Evolutionary conservation across 2,888 invertebrate genomes (phyloP), one percentile per base, ranked within the genome.

Genomic region (Hirtodrosophila trivittata): DNA sequence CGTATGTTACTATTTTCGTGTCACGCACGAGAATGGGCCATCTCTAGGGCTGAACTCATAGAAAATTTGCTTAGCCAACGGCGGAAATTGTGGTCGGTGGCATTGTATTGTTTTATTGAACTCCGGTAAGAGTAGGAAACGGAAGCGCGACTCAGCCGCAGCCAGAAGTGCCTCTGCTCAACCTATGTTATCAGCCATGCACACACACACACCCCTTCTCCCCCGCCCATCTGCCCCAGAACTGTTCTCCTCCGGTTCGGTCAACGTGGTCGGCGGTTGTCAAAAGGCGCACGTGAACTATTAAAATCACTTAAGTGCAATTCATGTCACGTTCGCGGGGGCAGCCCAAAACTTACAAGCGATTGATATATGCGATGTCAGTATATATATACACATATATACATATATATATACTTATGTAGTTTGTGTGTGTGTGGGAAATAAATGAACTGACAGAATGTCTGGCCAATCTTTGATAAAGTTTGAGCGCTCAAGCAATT

Each of bases 241-340:
- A 28, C 21, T 14, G 12, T 13, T n/a, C 33, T 25, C 56, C 41
- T 18, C 38, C 35, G 52, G 50, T 18, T 38, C 35, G 52, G 54
- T 38, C 60, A 55, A 55, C 59, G 68, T 57, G 70, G 65, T 60
- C 74, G 82, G 72, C 67, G 66, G 75, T 74, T 86, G 86, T 86
- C 87, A 85, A 86, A 77, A 77, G 76, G 76, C 73, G 89, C 88
- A 89, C 88, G 89, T 88, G 89, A 88, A 88, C 88, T 86, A 88
- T 88, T 89, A 87, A 89, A 88, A 88, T 88, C 88, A 88, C 87
- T 89, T 87, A 83, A 80, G 71, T 77, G 73, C 84, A 77, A 88
- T 88, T 89, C 88, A 83, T 76, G 88, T 89, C 88, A 88, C 88
- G 88, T 88, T 83, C 69, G 35, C 49, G 43, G 38, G 55, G 56